phyloP scores from a whole-genome alignment of 2,888 invertebrate genomes.

The Folsomia candida region DNA sequence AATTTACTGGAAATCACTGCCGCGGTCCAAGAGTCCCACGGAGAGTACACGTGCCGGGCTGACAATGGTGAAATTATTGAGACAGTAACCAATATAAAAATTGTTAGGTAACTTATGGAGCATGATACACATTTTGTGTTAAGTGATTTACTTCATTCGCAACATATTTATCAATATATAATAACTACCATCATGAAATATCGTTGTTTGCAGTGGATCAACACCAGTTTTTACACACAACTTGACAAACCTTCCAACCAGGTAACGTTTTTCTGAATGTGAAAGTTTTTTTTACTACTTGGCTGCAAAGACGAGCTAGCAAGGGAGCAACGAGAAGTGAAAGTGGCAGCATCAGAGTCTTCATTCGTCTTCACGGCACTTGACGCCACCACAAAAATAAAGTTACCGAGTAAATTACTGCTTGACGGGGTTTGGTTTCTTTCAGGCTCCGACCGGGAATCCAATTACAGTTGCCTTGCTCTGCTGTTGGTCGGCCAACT shows the following conservation, averaged over 20 bases:
- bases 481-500: slow-evolving; percentile 73
- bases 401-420: too few species aligned
- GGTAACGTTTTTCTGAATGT: slow-evolving; percentile 14
- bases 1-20: slow-evolving; percentile 31
- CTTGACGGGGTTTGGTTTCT: too few species aligned
- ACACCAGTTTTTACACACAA: slow-evolving; percentile 67
- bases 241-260: slow-evolving; percentile 59
- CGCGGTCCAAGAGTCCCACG: slow-evolving; percentile 63
- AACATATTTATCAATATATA: too few species aligned
- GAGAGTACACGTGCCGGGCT: slow-evolving; percentile 74
- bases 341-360: too few species aligned
- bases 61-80: slow-evolving; percentile 74
- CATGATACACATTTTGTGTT: too few species aligned
- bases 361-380: too few species aligned
- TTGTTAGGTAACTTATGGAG: too few species aligned
- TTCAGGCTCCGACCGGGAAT: slow-evolving; percentile 17
- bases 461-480: slow-evolving; percentile 75
- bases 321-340: too few species aligned
- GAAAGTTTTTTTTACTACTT: background rate
- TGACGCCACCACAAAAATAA: too few species aligned
- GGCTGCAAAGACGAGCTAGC: background rate
- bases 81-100: slow-evolving; percentile 60
- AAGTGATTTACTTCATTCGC: too few species aligned
- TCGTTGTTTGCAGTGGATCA: slow-evolving; percentile 58
- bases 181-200: too few species aligned